Percentiles rank a stretch among this genome's conserved stretches.
Conservation (phyloP, 2,888 invertebrate species). For the Ditula angustiorana region DNA sequence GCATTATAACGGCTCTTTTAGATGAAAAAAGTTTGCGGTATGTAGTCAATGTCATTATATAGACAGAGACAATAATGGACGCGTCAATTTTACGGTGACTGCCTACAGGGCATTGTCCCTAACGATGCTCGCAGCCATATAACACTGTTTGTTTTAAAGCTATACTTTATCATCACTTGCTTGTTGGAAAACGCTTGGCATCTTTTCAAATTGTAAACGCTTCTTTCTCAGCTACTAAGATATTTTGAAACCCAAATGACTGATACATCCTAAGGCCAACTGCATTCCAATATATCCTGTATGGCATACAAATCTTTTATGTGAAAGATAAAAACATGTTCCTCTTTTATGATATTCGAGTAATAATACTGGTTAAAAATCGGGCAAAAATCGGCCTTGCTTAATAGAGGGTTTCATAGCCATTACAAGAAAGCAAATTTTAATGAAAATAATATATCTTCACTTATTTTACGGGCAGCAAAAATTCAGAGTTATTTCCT, state of each 20-base stretch:
- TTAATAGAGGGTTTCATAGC: too few relatives aligned
- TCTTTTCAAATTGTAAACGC: not conserved
- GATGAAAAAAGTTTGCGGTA: conserved; percentile 22
- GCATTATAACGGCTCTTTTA: conserved; percentile 29
- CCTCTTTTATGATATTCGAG: too few relatives aligned
- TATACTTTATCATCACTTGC: not conserved
- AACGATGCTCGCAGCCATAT: conserved; percentile 16
- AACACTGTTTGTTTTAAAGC: conserved; percentile 30
- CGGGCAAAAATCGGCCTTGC: too few relatives aligned
- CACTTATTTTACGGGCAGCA: too few relatives aligned
- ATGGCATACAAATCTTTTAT: too few relatives aligned
- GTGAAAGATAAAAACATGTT: too few relatives aligned
- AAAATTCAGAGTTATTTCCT: too few relatives aligned
- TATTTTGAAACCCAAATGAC: too few relatives aligned
- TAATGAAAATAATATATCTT: too few relatives aligned
- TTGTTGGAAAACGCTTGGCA: not conserved
- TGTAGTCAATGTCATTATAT: conserved; percentile 11
- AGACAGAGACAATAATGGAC: conserved; percentile 21
- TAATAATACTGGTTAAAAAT: too few relatives aligned
- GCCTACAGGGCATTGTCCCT: conserved; percentile 69
- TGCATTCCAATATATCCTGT: not conserved
- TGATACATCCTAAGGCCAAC: not conserved
- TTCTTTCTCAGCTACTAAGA: too few relatives aligned
- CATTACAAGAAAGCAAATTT: too few relatives aligned
- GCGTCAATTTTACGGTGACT: conserved; percentile 74